Base-by-base conservation (phyloP, 2,888 invertebrate species). In the Zaprionus obscuricornis region DNA sequence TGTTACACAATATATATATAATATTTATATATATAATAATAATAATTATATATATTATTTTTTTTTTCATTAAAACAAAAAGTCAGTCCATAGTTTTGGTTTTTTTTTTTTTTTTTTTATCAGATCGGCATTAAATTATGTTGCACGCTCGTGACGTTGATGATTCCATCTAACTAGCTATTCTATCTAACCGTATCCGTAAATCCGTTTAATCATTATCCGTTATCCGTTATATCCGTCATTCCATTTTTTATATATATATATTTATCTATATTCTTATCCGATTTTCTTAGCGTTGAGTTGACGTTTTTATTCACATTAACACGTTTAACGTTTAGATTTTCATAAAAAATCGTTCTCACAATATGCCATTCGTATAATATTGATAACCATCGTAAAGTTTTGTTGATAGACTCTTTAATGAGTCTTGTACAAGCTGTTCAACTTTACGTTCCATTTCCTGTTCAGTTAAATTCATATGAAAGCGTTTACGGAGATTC, bases 301-400 rank as follows among this genome's bases (percentile, higher is more conserved):
- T 10, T 27, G 3, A 2, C 10, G 27, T 4, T 27, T 8, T 10
- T 27, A 10, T 27, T 27, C 4, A 13, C 43, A 57, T 27, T 29
- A n/a, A n/a, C n/a, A 36, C 18, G 24, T 22, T 33, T 20, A 17
- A 31, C 20, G 40, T 62, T 90, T 90, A 90, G 73, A 90, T 90
- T 84, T 90, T 90, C 90, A 90, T 90, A 62, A 88, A 90, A 90
- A 90, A 90, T 83, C 89, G 87, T 87, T 90, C 90, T 90, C 90
- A 90, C 91, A 90, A 90, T 88, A 99, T 99, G 70, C 98, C 98
- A 91, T 99, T 99, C 87, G 98, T 98, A 88, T 98, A 95, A 92
- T 99, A 99, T 92, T 99, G 99, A 92, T 98, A 99, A 90, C 98
- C 97, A 92, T 99, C 99, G 92, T 99, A 99, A 62, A 99, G 94